Conservation (phyloP, 2,888 invertebrate genomes). For the Ornithoptera alexandrae region DNA sequence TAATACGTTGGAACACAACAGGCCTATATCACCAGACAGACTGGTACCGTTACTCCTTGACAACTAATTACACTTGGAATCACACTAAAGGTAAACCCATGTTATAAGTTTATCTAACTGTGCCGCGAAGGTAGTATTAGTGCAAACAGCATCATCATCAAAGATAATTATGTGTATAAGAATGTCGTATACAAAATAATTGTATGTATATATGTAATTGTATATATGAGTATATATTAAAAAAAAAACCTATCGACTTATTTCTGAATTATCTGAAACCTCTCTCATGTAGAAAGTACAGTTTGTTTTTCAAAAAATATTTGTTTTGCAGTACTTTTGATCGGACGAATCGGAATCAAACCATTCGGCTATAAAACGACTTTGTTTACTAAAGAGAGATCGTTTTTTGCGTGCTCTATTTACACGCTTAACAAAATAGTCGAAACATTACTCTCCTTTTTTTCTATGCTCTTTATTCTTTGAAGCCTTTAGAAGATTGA, state of each 20-base stretch:
- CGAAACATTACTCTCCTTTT: neutral
- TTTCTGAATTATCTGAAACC: neutral
- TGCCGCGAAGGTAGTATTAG: too few relatives aligned
- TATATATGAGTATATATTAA: too few relatives aligned
- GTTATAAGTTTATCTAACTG: too few relatives aligned
- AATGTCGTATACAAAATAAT: too few relatives aligned
- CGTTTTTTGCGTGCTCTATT: neutral
- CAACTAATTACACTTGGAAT: too few relatives aligned
- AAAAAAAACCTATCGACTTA: neutral
- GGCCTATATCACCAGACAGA: too few relatives aligned
- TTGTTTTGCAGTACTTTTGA: slow-evolving; percentile 1
- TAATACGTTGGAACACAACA: too few relatives aligned
- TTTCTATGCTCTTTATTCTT: neutral
- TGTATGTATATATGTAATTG: too few relatives aligned
- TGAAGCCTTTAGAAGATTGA: neutral
- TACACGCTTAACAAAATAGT: neutral
- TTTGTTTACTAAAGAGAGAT: slow-evolving; percentile 1
- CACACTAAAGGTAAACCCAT: too few relatives aligned
- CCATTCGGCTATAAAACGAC: neutral
- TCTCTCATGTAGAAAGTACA: neutral
- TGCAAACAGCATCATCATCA: too few relatives aligned
- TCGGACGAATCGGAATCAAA: neutral
- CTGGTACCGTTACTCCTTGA: too few relatives aligned
- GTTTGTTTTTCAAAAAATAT: neutral
- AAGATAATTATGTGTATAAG: too few relatives aligned